Conservation (phyloP, 2,797 vertebrate genomes). For the Geotrypetes seraphini region DNA sequence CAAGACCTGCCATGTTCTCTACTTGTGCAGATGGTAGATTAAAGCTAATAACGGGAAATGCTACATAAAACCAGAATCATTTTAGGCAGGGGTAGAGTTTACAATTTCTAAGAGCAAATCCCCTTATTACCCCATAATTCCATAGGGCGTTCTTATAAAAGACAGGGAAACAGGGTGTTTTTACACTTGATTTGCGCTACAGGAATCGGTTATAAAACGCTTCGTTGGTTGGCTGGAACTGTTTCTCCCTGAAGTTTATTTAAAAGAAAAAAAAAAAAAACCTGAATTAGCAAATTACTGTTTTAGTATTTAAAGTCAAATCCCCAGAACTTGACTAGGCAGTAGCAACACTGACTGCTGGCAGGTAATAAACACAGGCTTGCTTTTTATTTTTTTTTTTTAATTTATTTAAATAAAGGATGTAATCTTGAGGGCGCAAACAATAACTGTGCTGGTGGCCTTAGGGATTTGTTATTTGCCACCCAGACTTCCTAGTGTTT, state of each 20-base stretch:
- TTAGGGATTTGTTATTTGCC: too few relatives aligned
- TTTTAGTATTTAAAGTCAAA: slow-evolving; percentile 5
- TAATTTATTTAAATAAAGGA: too few relatives aligned
- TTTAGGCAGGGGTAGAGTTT: slow-evolving; percentile 21
- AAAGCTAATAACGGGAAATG: too few relatives aligned
- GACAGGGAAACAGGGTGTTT: slow-evolving; percentile 29
- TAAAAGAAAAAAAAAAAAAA: slow-evolving; percentile 34
- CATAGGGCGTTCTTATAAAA: too few relatives aligned
- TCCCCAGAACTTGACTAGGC: too few relatives aligned
- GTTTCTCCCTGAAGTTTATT: slow-evolving; percentile 26
- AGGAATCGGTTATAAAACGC: slow-evolving; percentile 24
- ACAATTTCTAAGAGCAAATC: slow-evolving; percentile 27
- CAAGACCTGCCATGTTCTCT: too few relatives aligned
- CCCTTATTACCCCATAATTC: slow-evolving; percentile 12
- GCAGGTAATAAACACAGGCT: slow-evolving; percentile 9
- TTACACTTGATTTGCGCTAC: slow-evolving; percentile 10
- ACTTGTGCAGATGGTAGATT: too few relatives aligned
- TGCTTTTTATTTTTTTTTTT: too few relatives aligned
- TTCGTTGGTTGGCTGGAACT: slow-evolving; percentile 27
- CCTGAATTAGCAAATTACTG: slow-evolving; percentile 36
- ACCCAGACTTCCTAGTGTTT: too few relatives aligned
- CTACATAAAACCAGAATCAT: too few relatives aligned
- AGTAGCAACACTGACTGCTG: not conserved
- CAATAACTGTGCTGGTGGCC: too few relatives aligned
- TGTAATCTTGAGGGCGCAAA: slow-evolving; percentile 6